These are phyloP conservation scores for Pandemis cinnamomeana DNA, from an alignment of 2,888 invertebrate species.

Conservation along the genomic window DNA sequence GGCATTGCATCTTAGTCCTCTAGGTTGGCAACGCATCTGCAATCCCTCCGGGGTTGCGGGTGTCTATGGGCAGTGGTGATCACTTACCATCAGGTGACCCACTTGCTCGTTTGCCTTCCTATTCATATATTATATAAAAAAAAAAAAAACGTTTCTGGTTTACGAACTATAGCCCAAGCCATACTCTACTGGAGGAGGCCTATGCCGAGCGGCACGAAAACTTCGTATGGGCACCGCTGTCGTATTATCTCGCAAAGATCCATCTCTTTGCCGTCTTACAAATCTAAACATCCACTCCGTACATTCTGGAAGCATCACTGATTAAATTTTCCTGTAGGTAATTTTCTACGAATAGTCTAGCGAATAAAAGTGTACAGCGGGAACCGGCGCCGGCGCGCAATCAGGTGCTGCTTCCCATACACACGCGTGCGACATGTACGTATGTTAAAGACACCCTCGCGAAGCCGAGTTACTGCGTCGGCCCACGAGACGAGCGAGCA, in stretches of 20 bases:
- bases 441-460: conserved; percentile 43
- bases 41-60: no score
- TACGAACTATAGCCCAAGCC: no score
- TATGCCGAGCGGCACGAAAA: no score
- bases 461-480: conserved; percentile 20
- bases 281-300: neutral
- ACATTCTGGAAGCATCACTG: conserved; percentile 37
- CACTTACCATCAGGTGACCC: no score
- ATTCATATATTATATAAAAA: no score
- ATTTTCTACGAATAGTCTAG: conserved; percentile 54
- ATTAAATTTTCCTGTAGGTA: conserved; percentile 53
- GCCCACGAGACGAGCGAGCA: conserved; percentile 17
- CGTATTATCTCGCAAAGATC: neutral
- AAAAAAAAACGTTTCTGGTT: no score
- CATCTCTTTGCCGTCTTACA: neutral
- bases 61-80: no score
- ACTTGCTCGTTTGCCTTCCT: no score
- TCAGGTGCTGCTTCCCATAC: conserved; percentile 75
- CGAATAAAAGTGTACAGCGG: conserved; percentile 71
- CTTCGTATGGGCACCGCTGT: no score
- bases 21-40: no score
- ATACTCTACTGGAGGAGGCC: no score
- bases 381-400: conserved; percentile 66
- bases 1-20: no score
- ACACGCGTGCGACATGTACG: conserved; percentile 14